Percentiles rank a stretch among this genome's conserved stretches.
These are phyloP conservation scores for Camponotus vicinus DNA, from an alignment of 1,140 invertebrate species.

Conservation along the genomic window DNA sequence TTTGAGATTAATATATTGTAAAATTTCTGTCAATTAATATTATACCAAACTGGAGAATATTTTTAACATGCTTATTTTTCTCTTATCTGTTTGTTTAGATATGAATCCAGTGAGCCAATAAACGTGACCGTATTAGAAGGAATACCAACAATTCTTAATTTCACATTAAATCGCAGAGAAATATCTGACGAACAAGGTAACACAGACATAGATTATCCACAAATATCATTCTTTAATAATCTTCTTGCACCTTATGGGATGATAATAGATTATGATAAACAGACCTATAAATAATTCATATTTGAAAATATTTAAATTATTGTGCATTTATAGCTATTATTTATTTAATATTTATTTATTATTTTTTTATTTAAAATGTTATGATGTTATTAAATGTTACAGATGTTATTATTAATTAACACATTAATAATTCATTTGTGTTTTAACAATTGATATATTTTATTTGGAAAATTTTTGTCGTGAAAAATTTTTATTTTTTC, in stretches of 20 bases:
- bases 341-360: not conserved
- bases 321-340: not conserved
- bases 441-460: constrained; percentile 21
- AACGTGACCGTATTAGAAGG: constrained; percentile 82
- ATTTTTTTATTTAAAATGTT: constrained; percentile 26
- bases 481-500: constrained; percentile 44
- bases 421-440: constrained; percentile 12
- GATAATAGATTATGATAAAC: constrained; percentile 68
- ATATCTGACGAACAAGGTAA: constrained; percentile 82
- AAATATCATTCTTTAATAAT: constrained; percentile 77
- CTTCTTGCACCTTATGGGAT: constrained; percentile 72
- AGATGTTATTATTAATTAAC: not conserved
- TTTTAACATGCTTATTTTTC: not conserved
- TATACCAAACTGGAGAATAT: not conserved
- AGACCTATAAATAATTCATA: constrained; percentile 72
- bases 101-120: constrained; percentile 81
- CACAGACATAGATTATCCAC: constrained; percentile 77
- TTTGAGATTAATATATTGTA: constrained; percentile 42
- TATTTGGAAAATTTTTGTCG: constrained; percentile 35
- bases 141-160: constrained; percentile 84
- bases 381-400: not conserved
- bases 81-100: constrained; percentile 78
- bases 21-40: not conserved
- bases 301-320: constrained; percentile 13
- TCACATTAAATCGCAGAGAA: constrained; percentile 80